A percentile compares a stretch with the other conserved stretches of the same genome.
Conservation (phyloP, 37 sponge, comb jelly and placozoan genomes). For the Beroe forskalii region DNA sequence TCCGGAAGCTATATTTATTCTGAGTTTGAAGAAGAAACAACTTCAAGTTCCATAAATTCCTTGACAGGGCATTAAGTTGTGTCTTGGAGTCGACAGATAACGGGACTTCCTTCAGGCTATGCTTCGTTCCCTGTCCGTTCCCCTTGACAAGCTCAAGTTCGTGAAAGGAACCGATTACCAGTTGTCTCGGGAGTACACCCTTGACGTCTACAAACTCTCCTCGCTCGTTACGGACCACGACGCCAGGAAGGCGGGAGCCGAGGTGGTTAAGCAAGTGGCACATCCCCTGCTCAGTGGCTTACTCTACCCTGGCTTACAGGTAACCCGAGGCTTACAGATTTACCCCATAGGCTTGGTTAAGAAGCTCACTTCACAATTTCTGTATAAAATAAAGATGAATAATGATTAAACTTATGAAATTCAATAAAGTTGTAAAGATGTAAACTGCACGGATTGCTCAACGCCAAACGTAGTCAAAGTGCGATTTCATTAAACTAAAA, state of each 20-base stretch:
- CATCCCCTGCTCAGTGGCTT: slow-evolving; percentile 89
- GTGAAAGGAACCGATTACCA: slow-evolving; percentile 89
- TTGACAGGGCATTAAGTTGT: too few species aligned
- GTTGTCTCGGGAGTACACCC: slow-evolving; percentile 80
- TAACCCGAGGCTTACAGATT: slow-evolving; percentile 14
- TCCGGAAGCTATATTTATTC: too few species aligned
- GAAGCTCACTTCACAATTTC: not conserved
- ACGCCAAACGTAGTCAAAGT: too few species aligned
- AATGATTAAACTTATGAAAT: not conserved
- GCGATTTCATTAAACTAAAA: too few species aligned
- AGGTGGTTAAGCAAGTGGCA: slow-evolving; percentile 95
- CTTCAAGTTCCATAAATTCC: too few species aligned
- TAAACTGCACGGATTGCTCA: too few species aligned
- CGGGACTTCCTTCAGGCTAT: slow-evolving; percentile 76
- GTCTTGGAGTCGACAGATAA: too few species aligned
- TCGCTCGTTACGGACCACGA: slow-evolving; percentile 96
- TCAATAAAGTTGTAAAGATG: too few species aligned
- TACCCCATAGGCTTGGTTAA: too few species aligned
- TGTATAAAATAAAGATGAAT: not conserved
- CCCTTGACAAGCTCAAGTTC: slow-evolving; percentile 88
- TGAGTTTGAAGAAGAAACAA: too few species aligned
- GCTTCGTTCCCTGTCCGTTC: slow-evolving; percentile 88
- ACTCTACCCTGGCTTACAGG: slow-evolving; percentile 96
- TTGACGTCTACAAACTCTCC: slow-evolving; percentile 90
- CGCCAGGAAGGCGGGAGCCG: slow-evolving; percentile 98